Evolutionary conservation across 2,888 invertebrate genomes (phyloP).

Genomic region (Plagodis dolabraria): DNA sequence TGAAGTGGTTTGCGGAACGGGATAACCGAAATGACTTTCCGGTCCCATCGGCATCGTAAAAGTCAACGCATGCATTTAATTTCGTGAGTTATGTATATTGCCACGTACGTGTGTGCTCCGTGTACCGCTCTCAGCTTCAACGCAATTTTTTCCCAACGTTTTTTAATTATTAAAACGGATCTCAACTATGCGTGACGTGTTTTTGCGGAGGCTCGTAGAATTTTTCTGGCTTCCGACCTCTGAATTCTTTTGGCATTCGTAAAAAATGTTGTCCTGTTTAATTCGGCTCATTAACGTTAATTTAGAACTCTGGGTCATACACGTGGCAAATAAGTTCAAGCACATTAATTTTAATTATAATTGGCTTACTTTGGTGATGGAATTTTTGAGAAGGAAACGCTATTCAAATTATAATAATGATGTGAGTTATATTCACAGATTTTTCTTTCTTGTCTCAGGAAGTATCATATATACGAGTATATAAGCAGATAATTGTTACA

Average conservation of each 20-base stretch:
- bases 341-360: too few species aligned
- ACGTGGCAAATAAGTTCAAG: too few species aligned
- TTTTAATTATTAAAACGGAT: constrained; percentile 47
- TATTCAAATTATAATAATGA: too few species aligned
- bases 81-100: constrained; percentile 58
- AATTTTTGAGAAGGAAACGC: too few species aligned
- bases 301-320: constrained; percentile 1
- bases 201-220: constrained; percentile 12
- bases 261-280: constrained; percentile 29
- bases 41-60: constrained; percentile 68
- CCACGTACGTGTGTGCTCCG: constrained; percentile 21
- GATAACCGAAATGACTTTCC: constrained; percentile 71
- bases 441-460: too few species aligned
- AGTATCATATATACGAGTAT: too few species aligned
- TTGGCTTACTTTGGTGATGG: too few species aligned
- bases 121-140: constrained; percentile 14
- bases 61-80: constrained; percentile 77
- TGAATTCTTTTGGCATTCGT: constrained; percentile 20
- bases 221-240: constrained; percentile 1
- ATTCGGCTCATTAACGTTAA: constrained; percentile 21
- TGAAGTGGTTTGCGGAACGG: constrained; percentile 62
- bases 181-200: constrained; percentile 41
- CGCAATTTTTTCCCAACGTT: constrained; percentile 29
- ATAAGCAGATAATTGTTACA: too few species aligned
- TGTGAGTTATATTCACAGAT: too few species aligned